Conservation (phyloP, 92 coral and sea anemone species). For the Isaurus tuberculatus region DNA sequence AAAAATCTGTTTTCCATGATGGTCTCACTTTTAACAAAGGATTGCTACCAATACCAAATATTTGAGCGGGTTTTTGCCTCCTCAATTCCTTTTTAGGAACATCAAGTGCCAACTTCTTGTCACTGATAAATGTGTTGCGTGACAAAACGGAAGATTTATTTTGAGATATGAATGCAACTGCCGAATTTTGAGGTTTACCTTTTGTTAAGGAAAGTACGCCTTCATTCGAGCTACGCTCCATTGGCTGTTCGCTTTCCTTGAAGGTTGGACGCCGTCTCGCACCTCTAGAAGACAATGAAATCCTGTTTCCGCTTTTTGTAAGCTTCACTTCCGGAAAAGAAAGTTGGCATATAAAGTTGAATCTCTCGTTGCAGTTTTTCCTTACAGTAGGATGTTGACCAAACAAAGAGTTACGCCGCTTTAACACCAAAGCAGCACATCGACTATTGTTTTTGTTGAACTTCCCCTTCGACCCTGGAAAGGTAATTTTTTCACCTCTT, state of each 20-base stretch:
- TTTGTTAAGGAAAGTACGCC: not conserved
- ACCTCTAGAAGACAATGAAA: not conserved
- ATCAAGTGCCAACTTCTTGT: not conserved
- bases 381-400: not conserved
- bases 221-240: not conserved
- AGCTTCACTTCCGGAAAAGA: conserved; percentile 23
- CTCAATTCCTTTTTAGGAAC: not conserved
- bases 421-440: conserved; percentile 9
- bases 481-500: not conserved
- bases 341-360: conserved; percentile 32
- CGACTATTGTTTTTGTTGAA: not conserved
- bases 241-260: no score
- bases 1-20: not conserved
- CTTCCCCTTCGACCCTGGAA: not conserved
- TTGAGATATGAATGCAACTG: not conserved
- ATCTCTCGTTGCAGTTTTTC: conserved; percentile 10
- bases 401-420: not conserved
- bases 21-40: not conserved
- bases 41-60: not conserved
- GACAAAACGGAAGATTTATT: not conserved
- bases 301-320: not conserved
- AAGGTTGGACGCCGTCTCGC: not conserved
- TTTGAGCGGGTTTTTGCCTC: not conserved
- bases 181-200: no score
- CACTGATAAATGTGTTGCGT: not conserved